Evolutionary conservation across 2,888 invertebrate species (phyloP).

Genomic region (Agrypnus murinus): DNA sequence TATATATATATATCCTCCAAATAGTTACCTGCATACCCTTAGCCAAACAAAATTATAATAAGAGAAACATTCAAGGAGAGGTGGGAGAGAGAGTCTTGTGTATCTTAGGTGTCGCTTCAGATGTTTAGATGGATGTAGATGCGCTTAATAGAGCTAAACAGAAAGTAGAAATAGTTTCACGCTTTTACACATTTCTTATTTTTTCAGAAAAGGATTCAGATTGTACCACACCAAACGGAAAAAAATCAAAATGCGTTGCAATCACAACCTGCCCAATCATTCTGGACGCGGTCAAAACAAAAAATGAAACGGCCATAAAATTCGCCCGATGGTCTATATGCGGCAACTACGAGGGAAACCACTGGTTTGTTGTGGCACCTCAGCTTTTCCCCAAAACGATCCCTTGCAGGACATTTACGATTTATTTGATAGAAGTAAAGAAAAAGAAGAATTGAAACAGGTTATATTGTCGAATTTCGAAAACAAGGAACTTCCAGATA

Average conservation of each 20-base stretch:
- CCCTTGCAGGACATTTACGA: not conserved
- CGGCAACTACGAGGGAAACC: constrained; percentile 15
- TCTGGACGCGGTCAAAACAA: not conserved
- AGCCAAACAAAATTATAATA: too few relatives aligned
- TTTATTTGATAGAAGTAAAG: not conserved
- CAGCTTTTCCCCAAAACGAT: not conserved
- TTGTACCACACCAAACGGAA: constrained; percentile 27
- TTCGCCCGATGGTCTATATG: constrained; percentile 31
- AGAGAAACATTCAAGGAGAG: too few relatives aligned
- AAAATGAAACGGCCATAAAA: constrained; percentile 7
- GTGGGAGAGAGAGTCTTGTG: too few relatives aligned
- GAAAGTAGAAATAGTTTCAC: too few relatives aligned
- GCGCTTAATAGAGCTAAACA: too few relatives aligned
- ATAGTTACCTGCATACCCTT: too few relatives aligned
- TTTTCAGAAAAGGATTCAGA: constrained; percentile 15
- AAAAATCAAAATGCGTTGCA: constrained; percentile 20
- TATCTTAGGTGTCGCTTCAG: too few relatives aligned
- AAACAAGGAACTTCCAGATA: not conserved
- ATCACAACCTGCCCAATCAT: constrained; percentile 6
- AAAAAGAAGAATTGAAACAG: not conserved
- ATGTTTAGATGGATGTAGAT: too few relatives aligned
- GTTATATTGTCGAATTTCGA: constrained; percentile 24
- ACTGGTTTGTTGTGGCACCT: constrained; percentile 64
- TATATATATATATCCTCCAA: too few relatives aligned
- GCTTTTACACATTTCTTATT: too few relatives aligned